phyloP scores from a whole-genome alignment of 2,113 vertebrate genomes.

The Hyla sarda region DNA sequence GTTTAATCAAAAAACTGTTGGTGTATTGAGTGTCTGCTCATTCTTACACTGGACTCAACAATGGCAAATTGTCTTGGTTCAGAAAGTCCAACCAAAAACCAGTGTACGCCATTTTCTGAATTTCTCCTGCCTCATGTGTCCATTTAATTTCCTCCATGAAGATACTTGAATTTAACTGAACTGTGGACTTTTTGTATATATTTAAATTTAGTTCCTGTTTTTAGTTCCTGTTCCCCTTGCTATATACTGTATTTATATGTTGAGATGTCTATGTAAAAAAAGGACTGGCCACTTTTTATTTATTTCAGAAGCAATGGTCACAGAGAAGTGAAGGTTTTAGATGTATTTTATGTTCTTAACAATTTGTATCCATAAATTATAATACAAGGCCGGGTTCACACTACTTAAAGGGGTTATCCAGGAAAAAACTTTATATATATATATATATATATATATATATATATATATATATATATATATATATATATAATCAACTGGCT shows the following conservation, averaged over 20 bases:
- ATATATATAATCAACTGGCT: too few relatives aligned
- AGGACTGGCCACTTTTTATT: background rate
- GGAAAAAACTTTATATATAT: too few relatives aligned
- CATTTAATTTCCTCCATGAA: slow-evolving; percentile 49
- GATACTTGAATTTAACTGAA: slow-evolving; percentile 72
- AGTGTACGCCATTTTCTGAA: background rate
- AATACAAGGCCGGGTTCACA: too few relatives aligned
- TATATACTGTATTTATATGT: slow-evolving; percentile 7
- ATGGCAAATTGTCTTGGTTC: background rate
- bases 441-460: too few relatives aligned
- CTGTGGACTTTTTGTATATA: slow-evolving; percentile 61
- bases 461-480: too few relatives aligned
- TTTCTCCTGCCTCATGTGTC: slow-evolving; percentile 26
- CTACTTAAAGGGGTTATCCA: background rate
- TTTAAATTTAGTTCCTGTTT: slow-evolving; percentile 67
- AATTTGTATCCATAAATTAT: background rate
- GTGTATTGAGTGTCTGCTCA: background rate
- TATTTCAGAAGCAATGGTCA: background rate
- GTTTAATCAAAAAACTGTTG: background rate
- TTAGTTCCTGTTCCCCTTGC: slow-evolving; percentile 58
- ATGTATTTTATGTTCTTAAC: background rate
- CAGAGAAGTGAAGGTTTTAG: background rate
- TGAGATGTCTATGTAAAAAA: background rate
- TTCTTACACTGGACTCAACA: slow-evolving; percentile 53
- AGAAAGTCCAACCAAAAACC: background rate